Evolutionary conservation across 2,888 invertebrate genomes (phyloP).

Genomic region (Acleris cristana): DNA sequence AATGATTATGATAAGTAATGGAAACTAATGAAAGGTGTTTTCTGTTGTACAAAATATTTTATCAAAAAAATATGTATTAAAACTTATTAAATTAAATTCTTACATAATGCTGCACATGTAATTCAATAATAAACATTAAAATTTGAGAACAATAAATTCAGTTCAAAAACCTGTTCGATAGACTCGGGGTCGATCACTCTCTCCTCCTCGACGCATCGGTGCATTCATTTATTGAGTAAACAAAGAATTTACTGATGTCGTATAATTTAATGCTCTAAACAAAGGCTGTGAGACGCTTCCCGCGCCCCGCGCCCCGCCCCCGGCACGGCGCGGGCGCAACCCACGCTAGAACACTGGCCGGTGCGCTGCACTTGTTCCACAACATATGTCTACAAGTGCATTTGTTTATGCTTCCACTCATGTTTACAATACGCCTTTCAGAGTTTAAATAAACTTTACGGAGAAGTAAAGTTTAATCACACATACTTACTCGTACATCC

Average conservation of each 20-base stretch:
- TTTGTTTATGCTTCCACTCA: slow-evolving; percentile 70
- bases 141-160: not conserved
- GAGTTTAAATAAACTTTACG: slow-evolving; percentile 61
- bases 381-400: slow-evolving; percentile 73
- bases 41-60: no score
- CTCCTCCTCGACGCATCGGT: slow-evolving; percentile 60
- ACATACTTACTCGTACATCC: slow-evolving; percentile 38
- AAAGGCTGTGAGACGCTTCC: slow-evolving; percentile 67
- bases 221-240: slow-evolving; percentile 77
- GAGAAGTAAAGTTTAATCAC: slow-evolving; percentile 57
- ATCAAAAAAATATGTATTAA: no score
- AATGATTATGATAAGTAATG: no score
- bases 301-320: slow-evolving; percentile 38
- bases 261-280: slow-evolving; percentile 83
- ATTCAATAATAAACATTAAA: not conserved
- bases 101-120: not conserved
- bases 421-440: slow-evolving; percentile 67
- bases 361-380: slow-evolving; percentile 74
- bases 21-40: no score
- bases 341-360: slow-evolving; percentile 49
- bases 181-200: slow-evolving; percentile 58
- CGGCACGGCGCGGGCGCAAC: slow-evolving; percentile 40
- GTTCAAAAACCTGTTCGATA: slow-evolving; percentile 47
- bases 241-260: slow-evolving; percentile 81
- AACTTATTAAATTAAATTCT: not conserved